Conservation (phyloP, 2,888 invertebrate genomes). For the Slavum lentiscoides region DNA sequence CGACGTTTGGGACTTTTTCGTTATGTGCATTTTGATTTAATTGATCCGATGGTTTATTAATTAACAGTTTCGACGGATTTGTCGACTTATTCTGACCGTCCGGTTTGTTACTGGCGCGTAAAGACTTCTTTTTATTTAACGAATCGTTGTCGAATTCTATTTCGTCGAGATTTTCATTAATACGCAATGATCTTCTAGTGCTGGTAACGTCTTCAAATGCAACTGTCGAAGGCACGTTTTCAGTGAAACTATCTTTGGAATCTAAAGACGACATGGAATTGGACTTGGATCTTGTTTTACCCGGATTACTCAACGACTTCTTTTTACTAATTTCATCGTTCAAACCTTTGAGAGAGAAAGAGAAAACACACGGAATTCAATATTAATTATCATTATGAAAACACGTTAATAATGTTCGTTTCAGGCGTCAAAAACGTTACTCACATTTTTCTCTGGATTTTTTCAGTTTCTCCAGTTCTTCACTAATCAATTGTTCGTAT, state of each 20-base stretch:
- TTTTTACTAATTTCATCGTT: neutral
- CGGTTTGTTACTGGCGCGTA: constrained; percentile 10
- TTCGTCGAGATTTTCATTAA: constrained; percentile 29
- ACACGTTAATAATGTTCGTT: neutral
- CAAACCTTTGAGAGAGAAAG: constrained; percentile 1
- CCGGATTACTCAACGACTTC: neutral
- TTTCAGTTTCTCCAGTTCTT: constrained; percentile 8
- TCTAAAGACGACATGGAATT: constrained; percentile 26
- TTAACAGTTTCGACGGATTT: neutral
- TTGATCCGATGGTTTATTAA: constrained; percentile 3
- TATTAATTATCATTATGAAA: neutral
- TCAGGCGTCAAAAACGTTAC: neutral
- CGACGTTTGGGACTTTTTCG: neutral
- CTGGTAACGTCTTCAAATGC: neutral
- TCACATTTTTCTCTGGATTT: neutral
- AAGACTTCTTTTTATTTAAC: neutral
- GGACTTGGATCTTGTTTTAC: constrained; percentile 11
- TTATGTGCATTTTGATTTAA: neutral
- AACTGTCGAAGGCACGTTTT: neutral
- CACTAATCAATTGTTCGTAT: neutral
- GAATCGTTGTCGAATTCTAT: constrained; percentile 9
- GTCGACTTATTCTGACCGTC: neutral
- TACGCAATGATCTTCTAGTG: constrained; percentile 41
- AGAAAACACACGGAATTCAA: neutral
- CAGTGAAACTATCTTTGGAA: constrained; percentile 3